Percentiles rank a stretch among this genome's conserved stretches.
These are phyloP conservation scores for Nomada ferruginata DNA, from an alignment of 2,888 invertebrate genomes.

Conservation along the genomic window DNA sequence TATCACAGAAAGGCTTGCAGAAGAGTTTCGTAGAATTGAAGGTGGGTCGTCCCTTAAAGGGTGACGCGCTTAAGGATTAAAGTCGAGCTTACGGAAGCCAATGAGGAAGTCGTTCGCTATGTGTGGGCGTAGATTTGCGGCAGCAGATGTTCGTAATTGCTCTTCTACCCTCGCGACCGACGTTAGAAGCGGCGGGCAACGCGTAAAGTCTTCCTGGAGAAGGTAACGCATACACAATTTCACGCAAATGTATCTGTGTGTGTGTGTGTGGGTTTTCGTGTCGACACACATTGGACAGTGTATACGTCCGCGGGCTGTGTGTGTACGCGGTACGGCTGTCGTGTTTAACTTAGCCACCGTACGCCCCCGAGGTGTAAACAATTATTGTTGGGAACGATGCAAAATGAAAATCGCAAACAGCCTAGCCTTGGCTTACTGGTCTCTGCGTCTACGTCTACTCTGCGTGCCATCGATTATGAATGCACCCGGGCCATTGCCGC, in stretches of 20 bases:
- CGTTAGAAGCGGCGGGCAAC: slow-evolving; percentile 58
- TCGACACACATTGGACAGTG: slow-evolving; percentile 8
- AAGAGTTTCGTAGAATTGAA: too few relatives aligned
- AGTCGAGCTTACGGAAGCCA: slow-evolving; percentile 71
- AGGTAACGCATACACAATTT: slow-evolving; percentile 26
- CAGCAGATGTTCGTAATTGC: slow-evolving; percentile 74
- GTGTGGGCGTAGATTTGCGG: slow-evolving; percentile 66
- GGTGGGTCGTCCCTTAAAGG: background rate
- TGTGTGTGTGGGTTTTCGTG: slow-evolving; percentile 1
- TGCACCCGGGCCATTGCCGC: background rate
- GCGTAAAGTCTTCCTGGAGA: slow-evolving; percentile 69
- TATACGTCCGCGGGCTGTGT: slow-evolving; percentile 46
- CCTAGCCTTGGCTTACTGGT: background rate
- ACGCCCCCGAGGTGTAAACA: slow-evolving; percentile 53
- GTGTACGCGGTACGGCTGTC: slow-evolving; percentile 27
- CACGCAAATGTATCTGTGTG: too few relatives aligned
- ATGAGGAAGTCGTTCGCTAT: slow-evolving; percentile 62
- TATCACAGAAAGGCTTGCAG: too few relatives aligned
- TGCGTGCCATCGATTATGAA: slow-evolving; percentile 42
- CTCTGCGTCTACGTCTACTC: background rate
- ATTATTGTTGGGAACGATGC: slow-evolving; percentile 56
- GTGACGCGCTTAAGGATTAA: slow-evolving; percentile 70
- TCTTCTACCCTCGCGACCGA: slow-evolving; percentile 28
- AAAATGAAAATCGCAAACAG: slow-evolving; percentile 58
- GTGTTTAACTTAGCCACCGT: slow-evolving; percentile 42